Percentiles rank a stretch among this genome's conserved stretches.
Evolutionary conservation across 1,140 invertebrate species (phyloP).

Genomic region (Mycetomoellerius zeteki): DNA sequence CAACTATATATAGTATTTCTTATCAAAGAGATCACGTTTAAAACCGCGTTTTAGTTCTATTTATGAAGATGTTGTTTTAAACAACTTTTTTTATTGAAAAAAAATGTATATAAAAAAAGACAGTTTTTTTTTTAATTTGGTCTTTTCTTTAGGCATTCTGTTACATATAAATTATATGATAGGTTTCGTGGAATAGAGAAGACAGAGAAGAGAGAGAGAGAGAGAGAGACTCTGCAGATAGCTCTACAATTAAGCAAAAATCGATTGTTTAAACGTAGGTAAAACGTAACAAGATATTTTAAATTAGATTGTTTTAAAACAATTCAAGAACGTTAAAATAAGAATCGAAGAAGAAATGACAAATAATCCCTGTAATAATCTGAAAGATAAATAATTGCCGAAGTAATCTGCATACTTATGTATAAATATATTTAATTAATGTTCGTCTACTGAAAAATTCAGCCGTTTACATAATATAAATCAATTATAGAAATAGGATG

Average conservation of each 20-base stretch:
- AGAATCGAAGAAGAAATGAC: background rate
- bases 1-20: background rate
- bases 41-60: background rate
- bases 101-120: background rate
- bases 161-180: background rate
- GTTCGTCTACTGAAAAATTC: background rate
- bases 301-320: background rate
- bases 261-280: background rate
- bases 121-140: background rate
- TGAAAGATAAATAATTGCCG: too few species aligned
- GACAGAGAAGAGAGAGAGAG: background rate
- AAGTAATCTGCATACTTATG: background rate
- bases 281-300: background rate
- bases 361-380: background rate
- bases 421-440: background rate
- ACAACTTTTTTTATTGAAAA: slow-evolving; percentile 12
- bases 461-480: background rate
- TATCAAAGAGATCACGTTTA: background rate
- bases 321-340: background rate
- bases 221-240: background rate
- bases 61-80: background rate
- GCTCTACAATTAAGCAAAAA: background rate
- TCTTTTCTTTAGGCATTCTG: background rate
- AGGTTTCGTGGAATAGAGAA: background rate
- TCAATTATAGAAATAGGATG: slow-evolving; percentile 10